Evolutionary conservation across 2,888 invertebrate genomes (phyloP), one percentile per base, ranked within the genome.

Genomic region (Nowickia ferox): DNA sequence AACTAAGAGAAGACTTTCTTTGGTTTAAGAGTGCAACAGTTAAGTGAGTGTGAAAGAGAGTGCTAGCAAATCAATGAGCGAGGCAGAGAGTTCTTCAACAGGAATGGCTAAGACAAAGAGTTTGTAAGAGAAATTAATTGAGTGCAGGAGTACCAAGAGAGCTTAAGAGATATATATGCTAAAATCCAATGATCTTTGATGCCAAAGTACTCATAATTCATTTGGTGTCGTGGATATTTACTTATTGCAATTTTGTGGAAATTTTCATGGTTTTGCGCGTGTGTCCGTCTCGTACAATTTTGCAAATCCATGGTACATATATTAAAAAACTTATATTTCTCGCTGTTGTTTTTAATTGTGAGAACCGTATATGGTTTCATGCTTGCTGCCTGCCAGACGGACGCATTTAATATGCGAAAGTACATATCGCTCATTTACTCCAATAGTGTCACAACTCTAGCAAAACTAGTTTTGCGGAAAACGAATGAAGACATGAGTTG

Each of bases 331-430:
- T 65, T 68, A 38, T 59, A 17, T 17, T 53, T 65, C 9, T 51
- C 63, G 13, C 40, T 48, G 22, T 46, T 72, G 11, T 79, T 69
- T 5, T 44, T 53, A 51, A 17, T 63, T 19, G 53, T 63, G 63
- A 78, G 63, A 53, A 17, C 78, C 74, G 59, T 84, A 78, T 74
- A 84, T 68, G 53, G 72, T 68, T 68, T 61, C 13, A 78, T 63
- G 74, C 79, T 69, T 69, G 59, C 53, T 65, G 72, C 19, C 19
- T 65, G 65, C 17, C 48, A 17, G 30, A 30, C 40, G 55, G 61
- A 40, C 75, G 74, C 9, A 53, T 75, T 75, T 59, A 42, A n/a
- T 53, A 51, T 13, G 53, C 9, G 22, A 17, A 30, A 30, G 30
- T 30, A 30, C 30, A 30, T 30, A 30, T 0, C 1, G 30, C 30